Evolutionary conservation across 2,888 invertebrate species (phyloP), one percentile per base, ranked within the genome.

Genomic region (Ischnura elegans): DNA sequence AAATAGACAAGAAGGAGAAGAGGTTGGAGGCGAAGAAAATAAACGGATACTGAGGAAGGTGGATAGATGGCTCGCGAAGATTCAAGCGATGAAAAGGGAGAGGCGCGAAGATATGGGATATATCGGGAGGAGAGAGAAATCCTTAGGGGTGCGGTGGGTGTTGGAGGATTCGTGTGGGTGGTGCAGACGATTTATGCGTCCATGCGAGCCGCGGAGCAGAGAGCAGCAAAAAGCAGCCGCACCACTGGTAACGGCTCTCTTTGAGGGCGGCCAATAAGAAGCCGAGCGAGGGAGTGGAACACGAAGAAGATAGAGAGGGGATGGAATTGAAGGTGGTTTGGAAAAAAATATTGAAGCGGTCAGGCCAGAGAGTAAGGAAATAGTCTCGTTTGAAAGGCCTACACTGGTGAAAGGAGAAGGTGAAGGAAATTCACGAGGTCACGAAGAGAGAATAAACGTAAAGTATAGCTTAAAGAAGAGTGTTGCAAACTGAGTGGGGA

Each of bases 231-330:
- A 87, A 51, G 51, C 51, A 19, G 87, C n/a, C n/a, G n/a, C n/a
- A n/a, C n/a, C 29, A 3, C 55, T 8, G 46, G 87, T 13, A 16
- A 47, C 25, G 25, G 43, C n/a, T 21, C 43, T 45, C 90, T 90
- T 90, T 90, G 90, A 90, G 61, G 61, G 90, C 4, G 66, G 55
- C 61, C 43, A 90, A 90, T 90, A 90, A 66, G 90, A 19, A 90
- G 61, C 42, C n/a, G 76, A 25, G 36, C 29, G 10, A 0, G 76
- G 36, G 6, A 36, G 16, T 10, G 76, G 36, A 25, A 61, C 61
- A n/a, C 5, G n/a, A n/a, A 36, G 36, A 13, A 36, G 76, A 76
- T 3, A 36, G 36, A 13, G 29, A 29, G 6, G 21, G 66, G n/a
- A n/a, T n/a, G 76, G 36, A 43, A 43, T 90, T 36, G 61, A 21